phyloP scores from a whole-genome alignment of 2,888 invertebrate species.

The Bombyx huttoni region DNA sequence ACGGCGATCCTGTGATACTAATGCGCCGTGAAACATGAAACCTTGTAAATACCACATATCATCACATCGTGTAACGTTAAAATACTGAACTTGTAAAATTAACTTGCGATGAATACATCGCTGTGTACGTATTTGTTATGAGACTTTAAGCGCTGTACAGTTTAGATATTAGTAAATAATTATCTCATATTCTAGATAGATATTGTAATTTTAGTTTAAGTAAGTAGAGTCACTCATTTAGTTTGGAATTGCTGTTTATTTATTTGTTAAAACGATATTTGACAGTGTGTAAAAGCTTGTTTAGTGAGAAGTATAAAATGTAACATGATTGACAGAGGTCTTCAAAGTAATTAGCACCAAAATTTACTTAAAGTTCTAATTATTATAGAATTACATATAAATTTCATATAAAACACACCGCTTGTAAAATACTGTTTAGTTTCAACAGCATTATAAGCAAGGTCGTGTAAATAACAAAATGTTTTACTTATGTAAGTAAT shows the following conservation, averaged over 20 bases:
- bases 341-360: background rate
- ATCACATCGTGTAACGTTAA: conserved; percentile 38
- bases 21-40: conserved; percentile 10
- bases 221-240: conserved; percentile 65
- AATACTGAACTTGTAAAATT: conserved; percentile 34
- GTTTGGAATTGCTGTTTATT: conserved; percentile 61
- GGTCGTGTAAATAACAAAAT: too few species aligned
- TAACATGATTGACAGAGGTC: background rate
- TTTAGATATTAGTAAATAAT: conserved; percentile 58
- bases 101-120: conserved; percentile 32
- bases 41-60: conserved; percentile 64
- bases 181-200: conserved; percentile 52
- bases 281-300: conserved; percentile 8
- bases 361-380: background rate
- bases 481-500: too few species aligned
- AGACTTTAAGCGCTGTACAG: conserved; percentile 67
- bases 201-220: conserved; percentile 40
- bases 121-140: conserved; percentile 48
- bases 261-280: conserved; percentile 38
- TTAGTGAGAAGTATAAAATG: background rate
- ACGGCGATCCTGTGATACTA: conserved; percentile 58
- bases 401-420: too few species aligned
- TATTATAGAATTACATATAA: background rate
- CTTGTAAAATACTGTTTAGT: too few species aligned
- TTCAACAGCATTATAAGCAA: too few species aligned